A percentile compares a stretch with the other conserved stretches of the same genome.
Evolutionary conservation across 1,140 invertebrate genomes (phyloP).

Genomic region (Drosophila malerkotliana): DNA sequence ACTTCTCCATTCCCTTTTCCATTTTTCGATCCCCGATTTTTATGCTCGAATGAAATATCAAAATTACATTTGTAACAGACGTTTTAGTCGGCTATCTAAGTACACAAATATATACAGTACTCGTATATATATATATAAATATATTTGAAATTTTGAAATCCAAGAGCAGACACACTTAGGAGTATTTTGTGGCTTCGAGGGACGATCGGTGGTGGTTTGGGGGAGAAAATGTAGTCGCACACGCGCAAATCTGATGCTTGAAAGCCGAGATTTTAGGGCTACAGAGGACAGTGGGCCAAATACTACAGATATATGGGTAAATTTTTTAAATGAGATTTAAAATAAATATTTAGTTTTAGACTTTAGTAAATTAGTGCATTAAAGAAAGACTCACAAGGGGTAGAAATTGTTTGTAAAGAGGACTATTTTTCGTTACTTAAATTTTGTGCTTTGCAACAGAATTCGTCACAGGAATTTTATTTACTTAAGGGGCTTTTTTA

Average conservation of each 20-base stretch:
- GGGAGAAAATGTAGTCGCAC: constrained; percentile 14
- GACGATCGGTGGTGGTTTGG: not conserved
- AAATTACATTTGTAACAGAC: constrained; percentile 68
- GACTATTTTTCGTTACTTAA: not conserved
- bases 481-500: not conserved
- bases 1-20: not conserved
- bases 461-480: not conserved
- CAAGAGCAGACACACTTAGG: constrained; percentile 47
- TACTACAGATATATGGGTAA: not conserved
- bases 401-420: not conserved
- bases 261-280: not conserved
- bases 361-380: not conserved
- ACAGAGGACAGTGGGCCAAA: constrained; percentile 8
- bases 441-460: too few relatives aligned
- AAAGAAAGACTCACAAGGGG: not conserved
- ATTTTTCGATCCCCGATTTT: not conserved
- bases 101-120: constrained; percentile 3
- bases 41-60: constrained; percentile 37
- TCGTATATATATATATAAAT: not conserved
- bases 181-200: not conserved
- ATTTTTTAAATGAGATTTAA: not conserved
- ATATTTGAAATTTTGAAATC: constrained; percentile 29
- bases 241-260: constrained; percentile 30
- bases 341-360: too few relatives aligned
- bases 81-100: constrained; percentile 20